Conservation (phyloP, 2,113 vertebrate species). For the Megaceryle maxima region DNA sequence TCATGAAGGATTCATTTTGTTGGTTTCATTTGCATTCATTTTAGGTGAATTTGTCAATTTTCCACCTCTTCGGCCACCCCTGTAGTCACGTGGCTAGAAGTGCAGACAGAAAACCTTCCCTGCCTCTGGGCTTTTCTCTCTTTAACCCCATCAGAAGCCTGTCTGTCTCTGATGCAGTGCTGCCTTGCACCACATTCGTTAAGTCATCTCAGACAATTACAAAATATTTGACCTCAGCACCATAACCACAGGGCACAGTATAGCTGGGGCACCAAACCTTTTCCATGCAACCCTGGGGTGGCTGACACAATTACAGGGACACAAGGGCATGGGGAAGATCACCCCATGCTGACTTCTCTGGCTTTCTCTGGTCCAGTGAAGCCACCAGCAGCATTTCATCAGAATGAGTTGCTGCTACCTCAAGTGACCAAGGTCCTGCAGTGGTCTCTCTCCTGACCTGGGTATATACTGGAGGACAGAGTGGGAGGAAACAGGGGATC, state of each 20-base stretch:
- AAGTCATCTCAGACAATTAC: neutral
- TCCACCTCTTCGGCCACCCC: neutral
- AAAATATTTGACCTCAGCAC: neutral
- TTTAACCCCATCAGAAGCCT: neutral
- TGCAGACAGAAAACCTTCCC: neutral
- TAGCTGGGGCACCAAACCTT: neutral
- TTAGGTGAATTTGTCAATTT: slow-evolving; percentile 9
- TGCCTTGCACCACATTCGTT: neutral
- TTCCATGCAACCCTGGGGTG: accelerated
- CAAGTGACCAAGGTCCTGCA: neutral
- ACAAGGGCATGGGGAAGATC: neutral
- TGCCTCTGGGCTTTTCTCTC: neutral
- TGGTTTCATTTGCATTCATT: neutral
- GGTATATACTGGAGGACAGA: neutral
- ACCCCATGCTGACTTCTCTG: neutral
- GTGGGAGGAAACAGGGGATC: neutral
- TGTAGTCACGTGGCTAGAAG: neutral
- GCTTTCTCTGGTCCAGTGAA: neutral
- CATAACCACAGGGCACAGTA: neutral
- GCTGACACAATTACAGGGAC: neutral
- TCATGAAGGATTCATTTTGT: neutral
- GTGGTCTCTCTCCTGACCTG: neutral
- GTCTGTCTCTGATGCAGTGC: neutral
- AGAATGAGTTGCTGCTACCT: neutral
- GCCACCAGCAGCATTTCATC: neutral